Conservation (phyloP, 2,797 vertebrate genomes). For the Aphelocoma californica region DNA sequence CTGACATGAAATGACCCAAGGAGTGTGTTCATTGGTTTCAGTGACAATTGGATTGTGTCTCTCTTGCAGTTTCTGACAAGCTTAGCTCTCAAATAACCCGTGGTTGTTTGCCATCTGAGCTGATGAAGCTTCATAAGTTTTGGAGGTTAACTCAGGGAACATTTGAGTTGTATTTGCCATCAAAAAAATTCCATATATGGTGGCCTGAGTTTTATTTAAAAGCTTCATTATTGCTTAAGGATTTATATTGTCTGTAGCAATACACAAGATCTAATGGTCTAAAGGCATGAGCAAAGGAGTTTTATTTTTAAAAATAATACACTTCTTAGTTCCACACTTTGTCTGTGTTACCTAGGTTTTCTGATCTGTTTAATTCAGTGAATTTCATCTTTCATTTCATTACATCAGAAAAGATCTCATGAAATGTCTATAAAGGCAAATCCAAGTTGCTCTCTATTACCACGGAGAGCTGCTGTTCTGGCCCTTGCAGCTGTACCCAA, state of each 20-base stretch:
- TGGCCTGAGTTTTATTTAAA: background rate
- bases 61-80: background rate
- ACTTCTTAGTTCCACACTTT: background rate
- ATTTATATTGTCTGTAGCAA: background rate
- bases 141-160: background rate
- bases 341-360: background rate
- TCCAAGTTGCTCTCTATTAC: background rate
- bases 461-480: background rate
- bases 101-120: background rate
- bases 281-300: background rate
- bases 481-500: background rate
- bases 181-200: rapidly evolving
- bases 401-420: background rate
- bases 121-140: background rate
- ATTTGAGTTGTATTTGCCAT: background rate
- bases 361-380: background rate
- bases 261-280: background rate
- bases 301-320: background rate
- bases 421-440: background rate
- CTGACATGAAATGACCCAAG: background rate
- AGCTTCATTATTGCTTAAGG: background rate
- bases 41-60: background rate
- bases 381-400: background rate
- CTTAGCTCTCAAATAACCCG: background rate
- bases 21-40: background rate